Evolutionary conservation across 2,888 invertebrate species (phyloP), one percentile per base, ranked within the genome.

Genomic region (Folsomia manolachei): DNA sequence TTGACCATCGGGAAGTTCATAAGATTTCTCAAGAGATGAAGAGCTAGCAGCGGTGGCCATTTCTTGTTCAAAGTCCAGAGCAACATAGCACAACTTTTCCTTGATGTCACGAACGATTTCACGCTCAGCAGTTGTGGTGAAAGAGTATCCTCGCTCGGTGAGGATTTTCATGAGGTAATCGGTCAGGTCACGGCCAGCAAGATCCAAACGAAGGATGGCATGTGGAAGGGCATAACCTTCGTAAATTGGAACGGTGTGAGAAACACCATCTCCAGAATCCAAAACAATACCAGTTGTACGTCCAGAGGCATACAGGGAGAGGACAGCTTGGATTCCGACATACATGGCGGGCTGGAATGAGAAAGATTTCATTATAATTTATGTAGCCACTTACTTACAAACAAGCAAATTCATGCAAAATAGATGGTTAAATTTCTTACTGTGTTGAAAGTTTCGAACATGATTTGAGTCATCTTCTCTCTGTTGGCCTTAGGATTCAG

Each of bases 401-500:
- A 9, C 14, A 14, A 14, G 39, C 7, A 39, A 9, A 39, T 39
- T 39, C 39, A 39, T 39, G 39, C 4, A 39, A n/a, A n/a, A n/a
- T n/a, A n/a, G n/a, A n/a, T n/a, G n/a, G n/a, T n/a, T n/a, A n/a
- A n/a, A n/a, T n/a, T 14, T 39, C 39, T 39, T 14, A 39, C 39
- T 14, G 81, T 80, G 79, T 83, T 84, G 82, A 85, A 86, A 75
- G 83, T 84, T 78, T 86, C 85, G 79, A 85, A 86, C 83, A 85
- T 84, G 80, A 85, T 82, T 79, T 86, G 85, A 53, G 93, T 93
- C 94, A 94, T 94, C 90, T 94, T 94, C 87, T 94, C 94, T 85
- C 93, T 89, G 88, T 94, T 94, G 84, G 93, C 93, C 86, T 94
- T 94, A 82, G 94, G 94, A 88, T 94, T 94, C 83, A 94, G 89